Evolutionary conservation across 2,797 vertebrate genomes (phyloP), one percentile per base, ranked within the genome.

Genomic region (Chloroceryle amazona): DNA sequence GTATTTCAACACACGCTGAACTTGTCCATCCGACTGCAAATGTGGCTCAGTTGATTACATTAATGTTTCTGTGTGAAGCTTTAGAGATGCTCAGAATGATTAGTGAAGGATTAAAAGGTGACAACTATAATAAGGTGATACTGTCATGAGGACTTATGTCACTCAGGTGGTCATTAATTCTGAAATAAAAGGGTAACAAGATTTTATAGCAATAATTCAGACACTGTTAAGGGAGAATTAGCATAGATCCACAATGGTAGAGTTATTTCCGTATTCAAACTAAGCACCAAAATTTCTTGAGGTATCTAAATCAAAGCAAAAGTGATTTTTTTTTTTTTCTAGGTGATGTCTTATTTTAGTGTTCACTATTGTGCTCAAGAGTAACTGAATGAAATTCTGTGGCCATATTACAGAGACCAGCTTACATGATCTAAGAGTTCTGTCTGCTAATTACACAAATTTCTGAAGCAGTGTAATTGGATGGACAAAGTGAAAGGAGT

Each of bases 321-420:
- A 44, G 7, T 13, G 14, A 1, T 11, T 6, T 46, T 1, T 1
- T 1, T 1, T 1, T 29, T 29, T 72, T 67, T 2, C 16, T 41
- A 49, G n/a, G n/a, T 33, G 39, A 39, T 31, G 1, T 42, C 8
- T 47, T 63, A 15, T 52, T 60, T 84, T 35, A 55, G n/a, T 58
- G 44, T 79, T 81, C 3, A 6, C 39, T 76, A 11, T 13, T 81
- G 26, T 3, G 20, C 15, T 86, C 31, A 42, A 19, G 14, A 86
- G 5, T 51, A 89, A 63, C 22, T 39, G 31, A 58, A 41, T 63
- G 41, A 85, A 71, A 67, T 63, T 47, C 21, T 71, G 28, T 61
- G 41, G 33, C 18, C 15, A 2, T 3, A 8, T 13, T 71, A 57
- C 29, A 57, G 58, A 88, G 49, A 63, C 8, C 33, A 81, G 31